Percentiles rank a stretch among this genome's conserved stretches.
Conservation (phyloP, 2,113 vertebrate genomes). For the Lamprotornis superbus region DNA sequence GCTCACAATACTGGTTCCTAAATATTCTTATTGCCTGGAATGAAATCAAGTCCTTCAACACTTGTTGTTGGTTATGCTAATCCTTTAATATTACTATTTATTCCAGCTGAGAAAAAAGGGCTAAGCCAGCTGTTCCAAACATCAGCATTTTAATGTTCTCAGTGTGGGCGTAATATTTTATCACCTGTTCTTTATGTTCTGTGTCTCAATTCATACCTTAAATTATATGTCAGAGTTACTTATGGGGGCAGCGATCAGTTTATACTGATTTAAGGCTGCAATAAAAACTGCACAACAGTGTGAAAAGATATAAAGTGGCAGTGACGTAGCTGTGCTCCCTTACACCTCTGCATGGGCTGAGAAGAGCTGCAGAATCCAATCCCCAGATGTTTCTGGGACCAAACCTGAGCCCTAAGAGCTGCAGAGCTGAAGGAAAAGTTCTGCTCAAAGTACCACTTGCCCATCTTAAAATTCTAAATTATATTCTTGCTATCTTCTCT, state of each 20-base stretch:
- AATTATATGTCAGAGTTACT: conserved; percentile 33
- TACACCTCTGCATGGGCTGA: neutral
- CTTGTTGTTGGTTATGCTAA: conserved; percentile 58
- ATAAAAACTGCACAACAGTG: conserved; percentile 35
- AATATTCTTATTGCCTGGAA: conserved; percentile 5
- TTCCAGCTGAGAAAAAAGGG: conserved; percentile 35
- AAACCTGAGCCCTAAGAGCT: rapidly evolving
- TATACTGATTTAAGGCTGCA: conserved; percentile 57
- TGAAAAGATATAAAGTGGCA: neutral
- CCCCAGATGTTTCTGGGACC: neutral
- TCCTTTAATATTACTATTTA: conserved; percentile 60
- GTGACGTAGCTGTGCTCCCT: neutral
- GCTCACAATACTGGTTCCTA: neutral
- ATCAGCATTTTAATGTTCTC: conserved; percentile 37
- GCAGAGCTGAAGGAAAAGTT: neutral
- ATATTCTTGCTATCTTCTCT: neutral
- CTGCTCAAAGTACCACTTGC: neutral
- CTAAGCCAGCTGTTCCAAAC: conserved; percentile 47
- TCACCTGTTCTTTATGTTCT: conserved; percentile 61
- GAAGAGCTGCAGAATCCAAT: neutral
- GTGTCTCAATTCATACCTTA: conserved; percentile 19
- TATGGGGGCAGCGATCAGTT: neutral
- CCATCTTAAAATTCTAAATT: neutral
- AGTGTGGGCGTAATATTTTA: conserved; percentile 37
- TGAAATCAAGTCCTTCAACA: conserved; percentile 28